Evolutionary conservation across 2,888 invertebrate species (phyloP), one percentile per base, ranked within the genome.

Genomic region (Perdita meconis): DNA sequence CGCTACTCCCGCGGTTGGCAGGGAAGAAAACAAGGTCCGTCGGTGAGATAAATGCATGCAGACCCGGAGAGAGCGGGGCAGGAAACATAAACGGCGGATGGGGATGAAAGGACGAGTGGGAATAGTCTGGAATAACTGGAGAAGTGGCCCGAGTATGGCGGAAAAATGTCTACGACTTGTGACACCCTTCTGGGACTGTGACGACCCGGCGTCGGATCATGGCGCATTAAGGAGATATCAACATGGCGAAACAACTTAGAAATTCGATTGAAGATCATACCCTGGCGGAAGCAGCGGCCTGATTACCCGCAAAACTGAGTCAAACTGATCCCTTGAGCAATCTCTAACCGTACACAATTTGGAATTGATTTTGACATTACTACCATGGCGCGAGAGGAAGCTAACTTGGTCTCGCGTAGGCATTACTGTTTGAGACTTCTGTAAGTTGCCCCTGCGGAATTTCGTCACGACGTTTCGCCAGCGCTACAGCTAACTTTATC

Each of bases 41-140:
- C 13, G 16, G 50, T 10, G 40, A 57, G 56, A 71, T 68, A 57
- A 71, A 71, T 70, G 50, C 47, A 57, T 26, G 38, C 51, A 36
- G 34, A 47, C 59, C 6, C 44, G 40, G 47, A 8, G 19, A 47
- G 24, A 65, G 10, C 68, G 68, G 56, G 56, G 30, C 1, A 36
- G 12, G 22, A 47, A n/a, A 42, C 6, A 36, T 19, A 47, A 36
- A 38, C 36, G 44, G n/a, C 10, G 47, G 22, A 16, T 10, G n/a
- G 34, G 30, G 16, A 42, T 24, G 42, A 65, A 42, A 44, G 65
- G 34, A 34, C 34, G 8, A 16, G 26, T 8, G 44, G 36, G 56
- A 57, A 66, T 53, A 42, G 1, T 13, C 10, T 10, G 19, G 30
- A 2, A 22, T 44, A 19, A 36, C 0, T 1, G 36, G 16, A 26